Evolutionary conservation across 2,113 vertebrate species (phyloP).

Genomic region (Microcebus jonahi): DNA sequence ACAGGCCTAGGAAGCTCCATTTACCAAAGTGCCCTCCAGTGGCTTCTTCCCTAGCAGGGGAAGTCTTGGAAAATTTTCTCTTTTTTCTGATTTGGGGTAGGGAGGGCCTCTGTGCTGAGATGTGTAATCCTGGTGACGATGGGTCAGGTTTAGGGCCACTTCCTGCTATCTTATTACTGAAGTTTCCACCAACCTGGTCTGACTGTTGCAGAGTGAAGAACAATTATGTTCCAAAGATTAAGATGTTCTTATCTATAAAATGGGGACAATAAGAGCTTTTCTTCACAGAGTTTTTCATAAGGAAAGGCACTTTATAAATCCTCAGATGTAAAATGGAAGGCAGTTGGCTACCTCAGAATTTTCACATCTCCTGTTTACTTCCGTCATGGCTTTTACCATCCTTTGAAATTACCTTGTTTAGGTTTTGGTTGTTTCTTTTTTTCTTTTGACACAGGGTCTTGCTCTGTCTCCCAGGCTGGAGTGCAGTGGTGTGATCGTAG

Average conservation of each 20-base stretch:
- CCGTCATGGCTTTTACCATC: background rate
- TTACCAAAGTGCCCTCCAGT: conserved; percentile 70
- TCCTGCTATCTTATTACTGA: background rate
- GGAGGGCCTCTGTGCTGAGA: background rate
- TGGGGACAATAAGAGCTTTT: background rate
- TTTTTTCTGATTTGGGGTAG: conserved; percentile 32
- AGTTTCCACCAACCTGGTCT: background rate
- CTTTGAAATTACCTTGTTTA: background rate
- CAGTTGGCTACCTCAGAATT: background rate
- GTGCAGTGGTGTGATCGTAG: no score
- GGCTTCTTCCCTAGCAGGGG: conserved; percentile 35
- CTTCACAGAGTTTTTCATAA: background rate
- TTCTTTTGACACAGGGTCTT: no score
- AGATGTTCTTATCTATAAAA: background rate
- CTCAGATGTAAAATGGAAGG: background rate
- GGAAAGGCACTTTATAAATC: background rate
- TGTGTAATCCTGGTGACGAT: background rate
- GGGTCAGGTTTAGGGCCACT: background rate
- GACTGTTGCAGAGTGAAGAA: background rate
- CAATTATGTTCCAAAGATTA: background rate
- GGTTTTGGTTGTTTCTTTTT: background rate
- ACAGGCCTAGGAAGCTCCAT: conserved; percentile 48
- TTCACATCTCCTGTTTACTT: background rate
- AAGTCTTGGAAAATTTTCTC: conserved; percentile 12
- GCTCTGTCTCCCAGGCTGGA: no score